Percentiles rank a stretch among this genome's conserved stretches.
Evolutionary conservation across 2,113 vertebrate species (phyloP).

Genomic region (Heterocephalus glaber): DNA sequence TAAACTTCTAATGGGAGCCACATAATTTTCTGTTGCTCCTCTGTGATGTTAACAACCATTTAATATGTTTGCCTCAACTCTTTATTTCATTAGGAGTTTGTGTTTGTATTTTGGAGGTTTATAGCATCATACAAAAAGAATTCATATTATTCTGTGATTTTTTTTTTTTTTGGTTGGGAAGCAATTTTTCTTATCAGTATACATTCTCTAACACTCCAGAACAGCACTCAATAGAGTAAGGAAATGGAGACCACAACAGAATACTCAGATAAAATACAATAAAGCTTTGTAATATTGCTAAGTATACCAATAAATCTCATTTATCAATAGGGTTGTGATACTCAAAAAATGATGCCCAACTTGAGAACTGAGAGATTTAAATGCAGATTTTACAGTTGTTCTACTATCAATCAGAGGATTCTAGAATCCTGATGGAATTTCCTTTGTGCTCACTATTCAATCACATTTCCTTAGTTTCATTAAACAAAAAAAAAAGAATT

Average conservation of each 20-base stretch:
- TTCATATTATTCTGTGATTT: not conserved
- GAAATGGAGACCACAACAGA: not conserved
- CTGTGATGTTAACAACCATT: not conserved
- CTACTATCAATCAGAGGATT: not conserved
- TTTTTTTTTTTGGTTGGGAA: not conserved
- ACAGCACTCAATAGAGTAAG: not conserved
- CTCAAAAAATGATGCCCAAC: not conserved
- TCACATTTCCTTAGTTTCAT: not conserved
- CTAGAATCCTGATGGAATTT: not conserved
- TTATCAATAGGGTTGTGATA: not conserved
- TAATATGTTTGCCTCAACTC: not conserved
- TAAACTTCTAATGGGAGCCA: not conserved
- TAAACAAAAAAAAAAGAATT: not conserved
- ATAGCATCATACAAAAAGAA: not conserved
- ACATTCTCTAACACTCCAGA: not conserved
- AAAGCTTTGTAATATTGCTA: not conserved
- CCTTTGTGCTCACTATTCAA: not conserved
- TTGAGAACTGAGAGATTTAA: not conserved
- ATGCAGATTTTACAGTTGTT: not conserved
- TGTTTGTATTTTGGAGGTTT: constrained; percentile 11
- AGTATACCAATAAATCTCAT: not conserved
- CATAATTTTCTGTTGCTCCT: not conserved
- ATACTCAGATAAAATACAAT: not conserved
- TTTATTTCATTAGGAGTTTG: not conserved
- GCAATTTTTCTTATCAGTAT: not conserved